Conservation (phyloP, 2,113 vertebrate species). For the Donacobius atricapilla region DNA sequence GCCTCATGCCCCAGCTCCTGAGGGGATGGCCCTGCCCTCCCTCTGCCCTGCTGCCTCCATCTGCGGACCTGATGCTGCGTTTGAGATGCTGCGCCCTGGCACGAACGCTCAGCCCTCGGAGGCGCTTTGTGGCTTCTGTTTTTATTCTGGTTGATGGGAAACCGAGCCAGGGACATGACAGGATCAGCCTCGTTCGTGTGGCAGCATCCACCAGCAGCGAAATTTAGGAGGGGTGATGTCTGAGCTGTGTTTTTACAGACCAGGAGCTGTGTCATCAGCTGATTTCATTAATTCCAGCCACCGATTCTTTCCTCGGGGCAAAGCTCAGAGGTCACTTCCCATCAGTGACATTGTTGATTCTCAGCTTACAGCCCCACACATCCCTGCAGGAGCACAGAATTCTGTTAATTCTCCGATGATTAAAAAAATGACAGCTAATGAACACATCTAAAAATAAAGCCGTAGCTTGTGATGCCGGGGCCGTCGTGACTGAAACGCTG, state of each 20-base stretch:
- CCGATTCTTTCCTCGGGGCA: neutral
- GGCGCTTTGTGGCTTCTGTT: neutral
- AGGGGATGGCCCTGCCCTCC: neutral
- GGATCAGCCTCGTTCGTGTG: neutral
- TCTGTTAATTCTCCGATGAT: neutral
- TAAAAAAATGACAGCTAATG: neutral
- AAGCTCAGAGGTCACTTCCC: neutral
- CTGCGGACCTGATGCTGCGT: neutral
- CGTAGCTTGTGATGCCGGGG: neutral
- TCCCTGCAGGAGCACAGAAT: neutral
- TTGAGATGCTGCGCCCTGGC: neutral
- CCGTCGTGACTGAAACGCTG: neutral
- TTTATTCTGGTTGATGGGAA: neutral
- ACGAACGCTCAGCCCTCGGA: neutral
- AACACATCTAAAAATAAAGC: neutral
- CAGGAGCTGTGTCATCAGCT: neutral
- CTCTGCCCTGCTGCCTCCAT: neutral
- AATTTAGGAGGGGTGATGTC: neutral
- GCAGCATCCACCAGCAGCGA: neutral
- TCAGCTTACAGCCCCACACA: neutral
- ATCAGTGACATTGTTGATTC: neutral
- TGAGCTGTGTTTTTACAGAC: accelerated
- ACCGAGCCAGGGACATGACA: neutral
- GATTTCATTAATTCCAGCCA: neutral
- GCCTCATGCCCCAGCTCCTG: neutral